phyloP scores from a whole-genome alignment of 2,797 vertebrate species.

The Pelodytes ibericus region DNA sequence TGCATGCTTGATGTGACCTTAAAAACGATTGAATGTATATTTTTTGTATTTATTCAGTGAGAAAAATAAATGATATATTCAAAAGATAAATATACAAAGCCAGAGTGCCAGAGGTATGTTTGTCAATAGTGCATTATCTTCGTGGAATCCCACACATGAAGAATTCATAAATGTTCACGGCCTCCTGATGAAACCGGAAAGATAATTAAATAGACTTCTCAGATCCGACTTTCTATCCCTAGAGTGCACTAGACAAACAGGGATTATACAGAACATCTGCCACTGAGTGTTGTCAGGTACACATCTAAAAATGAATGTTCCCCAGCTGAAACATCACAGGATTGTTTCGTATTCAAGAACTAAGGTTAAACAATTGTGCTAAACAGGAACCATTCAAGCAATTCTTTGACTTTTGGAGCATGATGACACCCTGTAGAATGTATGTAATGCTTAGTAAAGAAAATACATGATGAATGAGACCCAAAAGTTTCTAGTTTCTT shows the following conservation, averaged over 20 bases:
- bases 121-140: slow-evolving; percentile 39
- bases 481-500: no score
- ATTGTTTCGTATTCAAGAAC: slow-evolving; percentile 15
- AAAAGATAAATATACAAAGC: slow-evolving; percentile 20
- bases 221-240: slow-evolving; percentile 52
- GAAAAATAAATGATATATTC: neutral
- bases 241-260: slow-evolving; percentile 38
- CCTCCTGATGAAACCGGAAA: slow-evolving; percentile 49
- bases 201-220: slow-evolving; percentile 58
- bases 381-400: slow-evolving; percentile 40
- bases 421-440: slow-evolving; percentile 23
- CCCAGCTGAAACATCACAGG: slow-evolving; percentile 38
- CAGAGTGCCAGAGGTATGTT: slow-evolving; percentile 18
- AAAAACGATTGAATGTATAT: no score
- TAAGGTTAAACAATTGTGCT: slow-evolving; percentile 37
- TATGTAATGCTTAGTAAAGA: slow-evolving; percentile 1
- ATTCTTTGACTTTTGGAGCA: slow-evolving; percentile 13
- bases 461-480: slow-evolving; percentile 20
- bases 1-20: no score
- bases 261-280: slow-evolving; percentile 44
- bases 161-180: slow-evolving; percentile 49
- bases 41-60: no score
- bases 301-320: slow-evolving; percentile 26
- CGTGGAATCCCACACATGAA: slow-evolving; percentile 51
- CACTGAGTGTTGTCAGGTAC: slow-evolving; percentile 20